Base-by-base conservation (phyloP, 2,113 vertebrate genomes). In the Onychostruthus taczanowskii region DNA sequence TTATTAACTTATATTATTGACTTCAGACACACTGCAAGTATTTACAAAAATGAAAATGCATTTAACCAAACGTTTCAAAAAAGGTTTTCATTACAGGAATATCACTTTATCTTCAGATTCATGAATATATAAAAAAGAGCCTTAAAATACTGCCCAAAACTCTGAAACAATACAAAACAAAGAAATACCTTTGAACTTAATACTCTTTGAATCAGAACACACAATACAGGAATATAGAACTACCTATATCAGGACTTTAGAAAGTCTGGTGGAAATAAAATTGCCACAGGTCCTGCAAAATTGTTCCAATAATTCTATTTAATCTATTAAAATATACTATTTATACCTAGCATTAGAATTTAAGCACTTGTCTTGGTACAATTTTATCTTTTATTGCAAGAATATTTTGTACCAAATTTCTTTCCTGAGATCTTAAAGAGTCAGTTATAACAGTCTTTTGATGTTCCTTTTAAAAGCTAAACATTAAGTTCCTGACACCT, bases 391-490 rank as follows among this genome's bases (percentile, higher is more conserved):
- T 72, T 78, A 70, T 37, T 55, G 10, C 78, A 37, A 66, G 31
- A 63, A 70, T 33, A 23, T 67, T 87, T 93, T 67, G 47, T 49
- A 84, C 43, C 27, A 64, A 72, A 74, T 84, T 83, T 80, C 14
- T 87, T 88, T 67, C 30, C 47, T 6, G 2, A 63, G 52, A 67
- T 81, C 50, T 68, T 93, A 69, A 13, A 49, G 50, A 72, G 64
- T 87, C 61, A 46, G 39, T 81, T 92, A 52, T 49, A 92, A 75
- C 11, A 72, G 56, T 52, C 43, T 81, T 61, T 70, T 81, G 52
- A 84, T 78, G 64, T 68, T 95, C 52, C 61, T 61, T 93, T 84
- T 90, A 80, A 96, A 95, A 87, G 64, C 64, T 94, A 93, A 93
- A 72, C 37, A 68, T 93, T 84, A 89, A 84, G 69, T 56, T 96